Conservation (phyloP, 2,888 invertebrate genomes). For the Icerya purchasi region DNA sequence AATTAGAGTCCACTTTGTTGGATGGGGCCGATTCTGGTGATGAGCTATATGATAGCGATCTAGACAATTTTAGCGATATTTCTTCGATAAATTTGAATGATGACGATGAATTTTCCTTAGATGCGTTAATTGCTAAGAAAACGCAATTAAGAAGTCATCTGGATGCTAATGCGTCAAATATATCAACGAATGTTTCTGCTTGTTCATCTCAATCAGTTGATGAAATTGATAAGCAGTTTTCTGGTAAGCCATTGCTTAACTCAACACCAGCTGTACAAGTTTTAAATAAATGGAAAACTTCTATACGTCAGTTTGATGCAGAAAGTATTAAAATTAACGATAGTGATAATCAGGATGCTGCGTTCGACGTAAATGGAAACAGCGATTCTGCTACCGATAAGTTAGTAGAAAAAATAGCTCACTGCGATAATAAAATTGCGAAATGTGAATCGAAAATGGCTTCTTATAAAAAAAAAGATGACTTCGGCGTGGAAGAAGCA, state of each 20-base stretch:
- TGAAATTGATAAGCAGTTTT: neutral
- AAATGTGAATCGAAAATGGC: neutral
- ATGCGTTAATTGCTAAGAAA: neutral
- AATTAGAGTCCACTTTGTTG: no score
- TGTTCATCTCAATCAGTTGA: neutral
- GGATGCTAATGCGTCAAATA: neutral
- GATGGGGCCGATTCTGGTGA: no score
- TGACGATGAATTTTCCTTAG: neutral
- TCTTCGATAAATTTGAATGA: no score
- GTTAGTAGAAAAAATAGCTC: no score
- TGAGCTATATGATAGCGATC: no score
- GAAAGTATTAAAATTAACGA: neutral
- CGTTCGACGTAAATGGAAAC: neutral
- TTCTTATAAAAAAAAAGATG: neutral
- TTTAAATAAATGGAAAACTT: slow-evolving; percentile 8
- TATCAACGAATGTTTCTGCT: neutral
- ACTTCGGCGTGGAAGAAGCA: neutral
- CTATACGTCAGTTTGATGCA: neutral
- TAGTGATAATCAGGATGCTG: neutral
- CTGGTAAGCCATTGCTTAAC: neutral
- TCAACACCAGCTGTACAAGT: slow-evolving; percentile 4
- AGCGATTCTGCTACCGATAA: no score
- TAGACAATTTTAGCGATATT: no score
- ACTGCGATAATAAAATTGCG: no score
- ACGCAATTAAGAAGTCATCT: neutral